Conservation (phyloP, 2,888 invertebrate genomes). For the Cabera pusaria region DNA sequence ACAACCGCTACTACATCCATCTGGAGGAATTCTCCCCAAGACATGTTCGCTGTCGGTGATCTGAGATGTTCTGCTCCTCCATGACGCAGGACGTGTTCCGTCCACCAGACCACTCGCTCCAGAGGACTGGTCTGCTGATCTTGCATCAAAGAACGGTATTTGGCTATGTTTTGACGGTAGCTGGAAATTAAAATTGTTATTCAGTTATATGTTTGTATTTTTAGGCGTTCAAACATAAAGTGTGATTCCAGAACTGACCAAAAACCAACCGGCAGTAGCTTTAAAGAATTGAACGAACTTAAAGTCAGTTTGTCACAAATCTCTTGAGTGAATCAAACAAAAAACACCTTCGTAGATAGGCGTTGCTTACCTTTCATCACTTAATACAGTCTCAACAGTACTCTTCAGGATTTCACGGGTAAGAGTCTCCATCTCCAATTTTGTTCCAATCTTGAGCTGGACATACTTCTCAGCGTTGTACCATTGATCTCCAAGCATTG, state of each 20-base stretch:
- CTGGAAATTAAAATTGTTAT: too few relatives aligned
- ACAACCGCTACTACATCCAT: constrained; percentile 33
- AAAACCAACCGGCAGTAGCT: too few relatives aligned
- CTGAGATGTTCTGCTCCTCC: constrained; percentile 60
- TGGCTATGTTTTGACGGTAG: constrained; percentile 7
- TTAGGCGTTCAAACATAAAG: too few relatives aligned
- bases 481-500: constrained; percentile 55
- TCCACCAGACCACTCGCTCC: constrained; percentile 68
- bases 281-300: too few relatives aligned
- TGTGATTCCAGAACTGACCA: too few relatives aligned
- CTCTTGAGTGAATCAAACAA: too few relatives aligned
- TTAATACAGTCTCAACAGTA: constrained; percentile 3
- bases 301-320: too few relatives aligned
- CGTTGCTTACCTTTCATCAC: constrained; percentile 9
- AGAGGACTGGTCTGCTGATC: constrained; percentile 22
- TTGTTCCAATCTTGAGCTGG: constrained; percentile 1
- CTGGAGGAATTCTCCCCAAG: constrained; percentile 41
- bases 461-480: constrained; percentile 48
- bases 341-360: too few relatives aligned
- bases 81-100: constrained; percentile 66
- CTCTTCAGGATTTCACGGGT: constrained; percentile 1
- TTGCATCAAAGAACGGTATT: constrained; percentile 8
- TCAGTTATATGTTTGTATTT: too few relatives aligned
- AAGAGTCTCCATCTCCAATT: constrained; percentile 3
- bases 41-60: constrained; percentile 49